Base-by-base conservation (phyloP, 2,888 invertebrate species). In the Hoplodrina blanda region DNA sequence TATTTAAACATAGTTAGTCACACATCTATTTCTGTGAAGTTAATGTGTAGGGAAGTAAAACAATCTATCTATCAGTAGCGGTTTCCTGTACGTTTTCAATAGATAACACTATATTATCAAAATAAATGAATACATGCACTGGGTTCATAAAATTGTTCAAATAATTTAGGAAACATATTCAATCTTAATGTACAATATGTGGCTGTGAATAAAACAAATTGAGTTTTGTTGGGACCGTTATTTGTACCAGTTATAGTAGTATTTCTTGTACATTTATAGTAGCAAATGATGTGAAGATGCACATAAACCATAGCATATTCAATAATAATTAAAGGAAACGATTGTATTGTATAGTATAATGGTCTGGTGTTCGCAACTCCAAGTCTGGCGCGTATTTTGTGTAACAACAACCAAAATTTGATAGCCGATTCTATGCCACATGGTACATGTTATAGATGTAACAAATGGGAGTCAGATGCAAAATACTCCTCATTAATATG, bases 81-180 rank as follows among this genome's bases (percentile, higher is more conserved):
- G 78, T 85, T 89, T 90, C 91, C 91, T 87, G 84, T 77, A 60
- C 61, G 83, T 76, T 80, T 69, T 69, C 54, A 66, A 19, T 62
- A 59, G 85, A 82, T 82, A 82, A 69, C 68, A 72, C 17, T 46
- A 17, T 41, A 41, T 66, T 85, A 85, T 82, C 73, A 74, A 76
- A 79, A 72, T 82, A 62, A 76, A 46, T 76, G 13, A 69, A 56
- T 19, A 25, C 44, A 69, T 44, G 44, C 56, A 74, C 17, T 68
- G 49, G 10, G 15, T 68, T 68, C 44, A 30, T 13, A 10, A 33
- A 33, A 46, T 46, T 15, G n/a, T 73, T 44, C 19, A 1, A 25
- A 50, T 56, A 0, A 13, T 41, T 19, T 55, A 2, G 0, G 19
- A 1, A 52, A 53, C 4, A 13, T 17, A 25, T 20, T 33, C 6